Evolutionary conservation across 2,888 invertebrate genomes (phyloP), one percentile per base, ranked within the genome.

Genomic region (Hyposoter dolosus): DNA sequence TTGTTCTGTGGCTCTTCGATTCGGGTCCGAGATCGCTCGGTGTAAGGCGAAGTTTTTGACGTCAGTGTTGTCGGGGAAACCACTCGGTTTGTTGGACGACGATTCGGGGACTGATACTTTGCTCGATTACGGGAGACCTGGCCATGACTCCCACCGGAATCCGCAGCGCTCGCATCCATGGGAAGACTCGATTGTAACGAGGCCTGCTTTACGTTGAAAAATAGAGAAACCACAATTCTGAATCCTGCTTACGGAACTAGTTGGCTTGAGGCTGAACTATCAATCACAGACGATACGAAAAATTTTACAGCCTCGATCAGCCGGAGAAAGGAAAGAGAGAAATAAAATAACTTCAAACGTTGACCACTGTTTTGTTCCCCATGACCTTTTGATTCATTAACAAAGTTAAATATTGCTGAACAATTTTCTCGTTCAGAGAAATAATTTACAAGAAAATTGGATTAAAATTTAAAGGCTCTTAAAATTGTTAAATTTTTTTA

Each of bases 1-100:
- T 94, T 94, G 95, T 83, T 86, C 95, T 94, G 92, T 91, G 93
- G 47, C 3, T 92, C 91, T 0, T 92, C 92, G 19, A 83, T 83
- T 47, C 87, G 88, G 0, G 89, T 84, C 32, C 89, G 90, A 7
- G 91, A 85, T 66, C 86, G 90, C 15, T 82, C 86, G 3, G 90
- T 89, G 82, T 91, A 91, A 1, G 83, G 32, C 1, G 80, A 17
- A 35, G 91, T 88, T 0, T 92, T 92, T 0, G 89, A 79, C n/a
- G 88, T 86, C 15, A 69, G 78, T 5, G 85, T 83, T 60, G 87
- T 85, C n/a, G 85, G 47, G 6, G 84, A 72, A 0, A 66, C 79
- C 56, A 43, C 72, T 53, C 86, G 86, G 28, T 68, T 87, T 0
- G 87, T 28, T 6, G 90, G 87, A 10, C 92, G 92, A 68, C 92